Evolutionary conservation across 2,888 invertebrate genomes (phyloP), one percentile per base, ranked within the genome.

Genomic region (Mystacides longicornis): DNA sequence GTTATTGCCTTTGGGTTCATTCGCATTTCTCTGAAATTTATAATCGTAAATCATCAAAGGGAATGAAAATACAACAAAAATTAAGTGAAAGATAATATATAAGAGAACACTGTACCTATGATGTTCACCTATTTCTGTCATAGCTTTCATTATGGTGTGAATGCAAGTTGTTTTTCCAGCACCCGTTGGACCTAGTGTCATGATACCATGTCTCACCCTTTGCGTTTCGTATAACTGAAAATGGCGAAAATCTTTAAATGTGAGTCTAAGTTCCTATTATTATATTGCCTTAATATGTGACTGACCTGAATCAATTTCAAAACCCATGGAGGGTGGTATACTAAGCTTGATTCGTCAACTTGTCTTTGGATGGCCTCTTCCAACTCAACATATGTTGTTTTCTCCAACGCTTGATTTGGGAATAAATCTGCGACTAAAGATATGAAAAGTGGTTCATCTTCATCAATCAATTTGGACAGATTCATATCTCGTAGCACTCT

Each of bases 1-100:
- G 96, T 96, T 66, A 97, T 96, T 16, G 96, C 92, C 75, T 97
- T 97, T 0, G 97, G 97, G 72, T 97, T 97, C 96, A 97, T 96
- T 62, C 96, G 79, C 93, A 96, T 93, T 78, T 97, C 96, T 62
- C 89, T 84, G 64, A 31, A 68, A 37, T 7, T 27, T n/a, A n/a
- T n/a, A n/a, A n/a, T 7, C 27, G 27, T 27, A 27, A 27, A 7
- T 27, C 5, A 27, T 27, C 11, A n/a, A n/a, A n/a, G n/a, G n/a
- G n/a, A n/a, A n/a, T n/a, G n/a, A n/a, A n/a, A n/a, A n/a, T n/a
- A n/a, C n/a, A n/a, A n/a, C n/a, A 1, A 21, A 21, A 20, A 20
- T 21, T 47, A 47, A 19, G 11, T 3, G 4, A 23, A 19, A 48
- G 2, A 53, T n/a, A n/a, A n/a, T n/a, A n/a, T n/a, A n/a, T n/a